These are phyloP conservation scores for Archegozetes longisetosus DNA, from an alignment of 1,140 invertebrate genomes.

Conservation along the genomic window DNA sequence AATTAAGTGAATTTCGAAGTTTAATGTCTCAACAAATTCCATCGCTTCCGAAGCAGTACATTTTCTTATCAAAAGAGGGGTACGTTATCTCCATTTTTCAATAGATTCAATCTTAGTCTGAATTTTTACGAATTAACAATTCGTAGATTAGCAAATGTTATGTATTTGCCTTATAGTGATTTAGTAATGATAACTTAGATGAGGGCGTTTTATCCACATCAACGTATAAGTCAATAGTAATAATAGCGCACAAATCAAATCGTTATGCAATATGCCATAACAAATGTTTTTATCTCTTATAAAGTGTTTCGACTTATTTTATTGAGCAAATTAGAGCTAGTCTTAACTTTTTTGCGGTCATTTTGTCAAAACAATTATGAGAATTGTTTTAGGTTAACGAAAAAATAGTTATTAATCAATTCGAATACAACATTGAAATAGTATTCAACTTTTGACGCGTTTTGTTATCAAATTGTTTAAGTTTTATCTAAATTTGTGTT, in stretches of 20 bases:
- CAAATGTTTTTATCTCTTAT: too few species aligned
- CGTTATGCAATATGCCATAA: not conserved
- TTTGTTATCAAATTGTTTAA: not conserved
- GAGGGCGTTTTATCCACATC: not conserved
- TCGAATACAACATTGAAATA: not conserved
- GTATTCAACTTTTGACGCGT: not conserved
- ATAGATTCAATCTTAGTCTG: too few species aligned
- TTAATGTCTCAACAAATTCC: conserved; percentile 16
- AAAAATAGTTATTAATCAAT: too few species aligned
- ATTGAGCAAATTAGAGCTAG: not conserved
- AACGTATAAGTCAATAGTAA: not conserved
- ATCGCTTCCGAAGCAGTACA: conserved; percentile 21
- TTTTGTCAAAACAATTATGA: not conserved
- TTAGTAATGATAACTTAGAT: not conserved
- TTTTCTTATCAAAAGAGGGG: conserved; percentile 25
- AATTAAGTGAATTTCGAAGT: conserved; percentile 12
- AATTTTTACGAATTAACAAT: too few species aligned
- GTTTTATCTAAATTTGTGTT: not conserved
- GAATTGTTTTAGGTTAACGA: too few species aligned
- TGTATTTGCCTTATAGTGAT: not conserved
- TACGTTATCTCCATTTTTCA: conserved; percentile 17
- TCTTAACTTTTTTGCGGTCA: not conserved
- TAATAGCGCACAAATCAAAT: not conserved
- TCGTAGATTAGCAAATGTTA: not conserved
- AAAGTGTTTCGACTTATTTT: too few species aligned